Base-by-base conservation (phyloP, 2,888 invertebrate species). In the Drosophila mercatorum region DNA sequence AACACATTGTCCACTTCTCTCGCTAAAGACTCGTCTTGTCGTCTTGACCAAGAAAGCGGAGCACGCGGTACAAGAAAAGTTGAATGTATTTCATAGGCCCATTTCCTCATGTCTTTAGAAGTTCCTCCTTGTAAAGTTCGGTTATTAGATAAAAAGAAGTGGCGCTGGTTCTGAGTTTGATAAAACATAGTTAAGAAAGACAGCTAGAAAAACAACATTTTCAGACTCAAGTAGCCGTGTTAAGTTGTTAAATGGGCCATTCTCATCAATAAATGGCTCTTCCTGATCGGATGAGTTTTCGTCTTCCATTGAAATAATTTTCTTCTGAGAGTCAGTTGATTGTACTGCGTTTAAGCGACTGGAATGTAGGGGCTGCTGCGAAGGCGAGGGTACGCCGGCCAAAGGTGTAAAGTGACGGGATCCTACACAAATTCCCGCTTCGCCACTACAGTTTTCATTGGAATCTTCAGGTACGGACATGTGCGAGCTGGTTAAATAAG, bases 21-120 rank as follows among this genome's bases (percentile, higher is more conserved):
- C 12, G 97, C 97, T 92, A 97, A 95, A 83, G 96, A 96, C 91
- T 98, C 98, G 88, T 93, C 92, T 41, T 92, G 92, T n/a, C 90
- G 91, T 74, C 91, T 28, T 28, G 28, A 93, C 92, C 92, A 92
- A 6, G 92, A 88, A 17, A 93, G 70, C 10, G 93, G 92, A 83
- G 98, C 97, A 89, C 96, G 95, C 72, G 98, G 98, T 90, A 97
- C 97, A 69, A 98, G 94, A 94, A 99, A 99, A 90, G 97, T 97
- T 80, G 98, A 98, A 93, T 98, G 98, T 91, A 99, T 98, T 94
- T 99, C 99, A 94, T 99, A 99, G 5, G 99, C 99, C 99, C 99
- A 99, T 92, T 98, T 97, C 64, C 97, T 95, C 95, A 99, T 96
- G 91, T 99, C 98, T 93, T 97, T 96, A 62, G 95, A 94, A 81